phyloP scores from a whole-genome alignment of 2,888 invertebrate genomes.

The Hirtodrosophila confusa region DNA sequence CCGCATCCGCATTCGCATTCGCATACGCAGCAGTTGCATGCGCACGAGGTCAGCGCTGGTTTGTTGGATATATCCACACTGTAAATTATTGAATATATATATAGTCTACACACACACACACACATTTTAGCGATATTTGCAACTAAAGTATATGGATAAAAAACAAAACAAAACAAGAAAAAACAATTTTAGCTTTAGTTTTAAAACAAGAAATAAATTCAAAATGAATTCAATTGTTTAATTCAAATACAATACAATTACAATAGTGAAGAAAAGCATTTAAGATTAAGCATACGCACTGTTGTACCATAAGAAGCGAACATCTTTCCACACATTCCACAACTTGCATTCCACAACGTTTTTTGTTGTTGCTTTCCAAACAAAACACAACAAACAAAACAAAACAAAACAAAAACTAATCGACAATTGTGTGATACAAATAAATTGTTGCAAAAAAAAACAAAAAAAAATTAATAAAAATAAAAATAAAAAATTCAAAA shows the following conservation, averaged over 20 bases:
- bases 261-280: slow-evolving; percentile 34
- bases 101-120: slow-evolving; percentile 28
- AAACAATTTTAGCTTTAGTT: slow-evolving; percentile 71
- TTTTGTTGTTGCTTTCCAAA: slow-evolving; percentile 18
- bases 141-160: slow-evolving; percentile 9
- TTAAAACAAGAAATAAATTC: slow-evolving; percentile 48
- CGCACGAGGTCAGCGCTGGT: slow-evolving; percentile 73
- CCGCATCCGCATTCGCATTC: slow-evolving; percentile 56
- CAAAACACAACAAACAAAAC: slow-evolving; percentile 5
- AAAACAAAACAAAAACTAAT: slow-evolving; percentile 36
- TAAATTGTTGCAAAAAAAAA: slow-evolving; percentile 61
- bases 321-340: slow-evolving; percentile 24
- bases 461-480: slow-evolving; percentile 33
- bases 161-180: no score
- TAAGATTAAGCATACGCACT: slow-evolving; percentile 74
- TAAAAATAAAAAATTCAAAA: slow-evolving; percentile 26
- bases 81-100: slow-evolving; percentile 82
- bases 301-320: slow-evolving; percentile 64
- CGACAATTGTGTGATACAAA: slow-evolving; percentile 76
- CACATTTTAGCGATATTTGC: slow-evolving; percentile 32
- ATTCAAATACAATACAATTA: slow-evolving; percentile 45
- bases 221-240: slow-evolving; percentile 42
- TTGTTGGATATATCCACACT: slow-evolving; percentile 84
- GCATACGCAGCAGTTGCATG: slow-evolving; percentile 56
- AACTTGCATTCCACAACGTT: slow-evolving; percentile 17